These are phyloP conservation scores for Leptopilina syphax DNA, from an alignment of 2,888 invertebrate species.

Conservation along the genomic window DNA sequence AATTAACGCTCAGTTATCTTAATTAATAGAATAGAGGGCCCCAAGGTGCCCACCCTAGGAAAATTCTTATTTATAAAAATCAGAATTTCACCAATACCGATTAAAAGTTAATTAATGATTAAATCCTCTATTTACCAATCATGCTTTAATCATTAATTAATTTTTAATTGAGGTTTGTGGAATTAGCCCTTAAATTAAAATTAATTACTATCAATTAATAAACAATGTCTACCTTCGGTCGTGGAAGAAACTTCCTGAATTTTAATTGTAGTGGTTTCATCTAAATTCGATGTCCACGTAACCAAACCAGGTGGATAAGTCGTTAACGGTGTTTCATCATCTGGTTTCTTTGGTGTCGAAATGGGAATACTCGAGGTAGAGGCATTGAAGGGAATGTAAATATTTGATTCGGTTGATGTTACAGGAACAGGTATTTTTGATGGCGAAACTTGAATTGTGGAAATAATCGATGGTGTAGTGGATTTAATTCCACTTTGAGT, in stretches of 20 bases:
- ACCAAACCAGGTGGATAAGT: conserved; percentile 75
- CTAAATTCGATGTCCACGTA: conserved; percentile 78
- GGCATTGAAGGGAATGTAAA: conserved; percentile 47
- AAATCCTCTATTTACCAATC: too few relatives aligned
- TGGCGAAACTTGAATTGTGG: conserved; percentile 35
- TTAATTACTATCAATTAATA: too few relatives aligned
- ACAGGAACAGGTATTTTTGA: not conserved
- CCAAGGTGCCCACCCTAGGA: too few relatives aligned
- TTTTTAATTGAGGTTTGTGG: too few relatives aligned
- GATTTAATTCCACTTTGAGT: conserved; percentile 40
- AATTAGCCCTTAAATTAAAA: too few relatives aligned
- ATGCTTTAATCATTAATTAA: too few relatives aligned
- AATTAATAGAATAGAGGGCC: too few relatives aligned
- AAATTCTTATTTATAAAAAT: too few relatives aligned
- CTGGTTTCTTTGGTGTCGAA: conserved; percentile 56
- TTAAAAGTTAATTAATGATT: too few relatives aligned
- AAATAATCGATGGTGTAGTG: conserved; percentile 50
- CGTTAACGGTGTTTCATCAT: conserved; percentile 60
- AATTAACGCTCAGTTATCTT: conserved; percentile 17
- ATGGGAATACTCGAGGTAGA: conserved; percentile 58
- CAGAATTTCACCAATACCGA: too few relatives aligned
- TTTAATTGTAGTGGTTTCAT: conserved; percentile 67
- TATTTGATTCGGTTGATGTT: conserved; percentile 14
- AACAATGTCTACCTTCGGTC: conserved; percentile 48
- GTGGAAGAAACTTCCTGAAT: conserved; percentile 62